phyloP scores from a whole-genome alignment of 2,888 invertebrate species.

The Glyphotaelius pellucidus region DNA sequence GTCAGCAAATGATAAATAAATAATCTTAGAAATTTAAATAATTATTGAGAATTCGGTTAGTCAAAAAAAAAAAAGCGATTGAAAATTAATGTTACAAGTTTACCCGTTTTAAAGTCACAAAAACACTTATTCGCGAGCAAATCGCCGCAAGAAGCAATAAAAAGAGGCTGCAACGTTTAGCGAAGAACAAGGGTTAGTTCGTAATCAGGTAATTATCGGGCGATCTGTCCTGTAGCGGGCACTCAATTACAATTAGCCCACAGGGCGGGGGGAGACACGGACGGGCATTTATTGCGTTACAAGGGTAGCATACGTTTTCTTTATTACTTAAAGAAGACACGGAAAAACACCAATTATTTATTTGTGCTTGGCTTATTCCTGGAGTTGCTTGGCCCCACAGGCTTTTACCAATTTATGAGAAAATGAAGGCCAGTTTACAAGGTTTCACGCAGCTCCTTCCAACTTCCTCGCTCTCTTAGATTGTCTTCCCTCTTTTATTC shows the following conservation, averaged over 20 bases:
- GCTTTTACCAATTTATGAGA: background rate
- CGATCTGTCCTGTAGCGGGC: conserved; percentile 54
- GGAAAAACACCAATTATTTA: conserved; percentile 37
- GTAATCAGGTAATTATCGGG: conserved; percentile 58
- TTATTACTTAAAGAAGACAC: conserved; percentile 15
- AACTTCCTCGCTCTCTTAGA: no score
- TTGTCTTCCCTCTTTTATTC: background rate
- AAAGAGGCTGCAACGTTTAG: conserved; percentile 17
- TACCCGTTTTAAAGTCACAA: background rate
- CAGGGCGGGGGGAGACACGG: background rate
- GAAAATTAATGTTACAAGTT: background rate
- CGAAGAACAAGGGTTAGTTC: background rate
- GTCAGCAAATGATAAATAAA: no score
- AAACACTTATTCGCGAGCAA: background rate
- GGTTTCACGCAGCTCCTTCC: background rate
- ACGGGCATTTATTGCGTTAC: conserved; percentile 38
- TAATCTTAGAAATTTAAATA: no score
- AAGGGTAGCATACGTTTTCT: conserved; percentile 33
- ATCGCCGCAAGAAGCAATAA: conserved; percentile 49
- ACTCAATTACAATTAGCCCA: conserved; percentile 59
- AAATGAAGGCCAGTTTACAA: background rate
- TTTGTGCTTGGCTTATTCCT: background rate
- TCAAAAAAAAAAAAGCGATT: background rate
- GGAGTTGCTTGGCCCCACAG: background rate
- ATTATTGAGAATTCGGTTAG: background rate